Conservation (phyloP, 2,797 vertebrate species). For the Tenualosa thibaudeaui region DNA sequence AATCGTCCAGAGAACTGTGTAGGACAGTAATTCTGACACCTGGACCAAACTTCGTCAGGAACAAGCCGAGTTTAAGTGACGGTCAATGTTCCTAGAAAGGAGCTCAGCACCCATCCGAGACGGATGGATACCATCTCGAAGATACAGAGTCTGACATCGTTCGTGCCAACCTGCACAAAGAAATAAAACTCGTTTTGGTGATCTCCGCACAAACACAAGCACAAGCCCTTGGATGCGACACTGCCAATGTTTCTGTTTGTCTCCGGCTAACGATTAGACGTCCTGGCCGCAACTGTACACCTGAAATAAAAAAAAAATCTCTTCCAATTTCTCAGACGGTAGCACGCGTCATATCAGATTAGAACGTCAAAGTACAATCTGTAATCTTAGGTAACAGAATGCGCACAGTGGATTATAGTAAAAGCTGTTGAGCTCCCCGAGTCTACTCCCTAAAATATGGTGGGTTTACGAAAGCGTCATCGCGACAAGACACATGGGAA, state of each 20-base stretch:
- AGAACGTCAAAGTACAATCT: conserved; percentile 55
- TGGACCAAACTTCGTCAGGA: no score
- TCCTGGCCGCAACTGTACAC: conserved; percentile 58
- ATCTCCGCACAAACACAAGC: no score
- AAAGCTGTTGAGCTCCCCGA: conserved; percentile 37
- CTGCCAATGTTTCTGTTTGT: neutral
- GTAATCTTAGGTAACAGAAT: conserved; percentile 54
- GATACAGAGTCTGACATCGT: no score
- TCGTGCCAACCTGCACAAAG: no score
- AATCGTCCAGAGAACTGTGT: no score
- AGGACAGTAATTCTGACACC: no score
- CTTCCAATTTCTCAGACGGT: conserved; percentile 54
- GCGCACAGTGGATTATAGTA: conserved; percentile 51
- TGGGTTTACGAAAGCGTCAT: conserved; percentile 43
- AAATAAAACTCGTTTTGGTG: no score
- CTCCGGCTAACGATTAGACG: conserved; percentile 47
- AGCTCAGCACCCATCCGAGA: no score
- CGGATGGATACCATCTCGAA: no score
- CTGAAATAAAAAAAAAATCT: conserved; percentile 53
- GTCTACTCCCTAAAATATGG: conserved; percentile 40
- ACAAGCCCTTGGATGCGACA: neutral
- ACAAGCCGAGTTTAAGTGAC: no score
- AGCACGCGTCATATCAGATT: conserved; percentile 55
- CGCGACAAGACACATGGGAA: neutral
- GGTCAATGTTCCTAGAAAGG: no score